Evolutionary conservation across 2,113 vertebrate species (phyloP).

Genomic region (Helogale parvula): DNA sequence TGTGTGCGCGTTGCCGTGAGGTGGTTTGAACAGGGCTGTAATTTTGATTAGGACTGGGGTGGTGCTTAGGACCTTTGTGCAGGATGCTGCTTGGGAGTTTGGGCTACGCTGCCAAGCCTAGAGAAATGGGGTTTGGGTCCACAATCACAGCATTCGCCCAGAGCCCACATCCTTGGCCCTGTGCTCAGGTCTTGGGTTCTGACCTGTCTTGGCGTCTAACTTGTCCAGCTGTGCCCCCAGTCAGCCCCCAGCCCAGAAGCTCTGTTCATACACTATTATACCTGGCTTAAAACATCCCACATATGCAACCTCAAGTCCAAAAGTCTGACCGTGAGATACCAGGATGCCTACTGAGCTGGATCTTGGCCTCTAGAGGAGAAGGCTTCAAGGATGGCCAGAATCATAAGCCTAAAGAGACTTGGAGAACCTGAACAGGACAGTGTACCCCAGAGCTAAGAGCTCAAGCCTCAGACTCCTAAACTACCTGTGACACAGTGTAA

Average conservation of each 20-base stretch:
- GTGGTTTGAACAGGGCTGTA: not conserved
- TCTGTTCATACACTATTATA: not conserved
- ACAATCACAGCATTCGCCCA: not conserved
- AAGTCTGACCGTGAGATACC: not conserved
- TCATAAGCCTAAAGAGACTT: not conserved
- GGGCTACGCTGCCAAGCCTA: not conserved
- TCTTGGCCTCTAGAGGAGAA: not conserved
- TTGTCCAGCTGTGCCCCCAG: not conserved
- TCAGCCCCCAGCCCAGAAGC: not conserved
- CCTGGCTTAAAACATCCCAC: slow-evolving; percentile 11
- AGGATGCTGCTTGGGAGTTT: not conserved
- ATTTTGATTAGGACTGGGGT: not conserved
- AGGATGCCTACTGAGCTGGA: not conserved
- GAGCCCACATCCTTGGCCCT: not conserved
- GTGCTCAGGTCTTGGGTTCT: not conserved
- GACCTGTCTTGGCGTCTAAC: not conserved
- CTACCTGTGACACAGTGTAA: not conserved
- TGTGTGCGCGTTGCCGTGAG: not conserved
- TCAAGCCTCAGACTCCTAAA: not conserved
- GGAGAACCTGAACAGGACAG: not conserved
- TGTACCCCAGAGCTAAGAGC: not conserved
- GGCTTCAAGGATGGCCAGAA: not conserved
- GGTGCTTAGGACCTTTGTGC: not conserved
- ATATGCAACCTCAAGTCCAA: not conserved
- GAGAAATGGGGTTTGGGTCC: not conserved